Conservation (phyloP, 2,113 vertebrate species). For the Micromys minutus region DNA sequence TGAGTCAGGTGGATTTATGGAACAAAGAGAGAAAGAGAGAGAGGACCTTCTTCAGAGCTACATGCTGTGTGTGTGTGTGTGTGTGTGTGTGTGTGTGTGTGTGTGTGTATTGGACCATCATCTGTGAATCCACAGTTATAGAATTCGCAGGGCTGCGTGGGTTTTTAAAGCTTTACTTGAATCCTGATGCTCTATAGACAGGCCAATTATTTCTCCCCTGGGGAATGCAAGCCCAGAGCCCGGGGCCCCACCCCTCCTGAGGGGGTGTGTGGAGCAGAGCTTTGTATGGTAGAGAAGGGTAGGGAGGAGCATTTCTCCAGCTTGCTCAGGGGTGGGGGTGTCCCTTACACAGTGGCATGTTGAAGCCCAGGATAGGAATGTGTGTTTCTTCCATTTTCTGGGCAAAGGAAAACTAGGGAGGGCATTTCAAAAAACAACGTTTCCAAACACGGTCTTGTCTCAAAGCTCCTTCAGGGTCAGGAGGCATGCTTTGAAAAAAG, state of each 20-base stretch:
- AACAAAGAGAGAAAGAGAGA: conserved; percentile 57
- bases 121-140: conserved; percentile 68
- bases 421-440: conserved; percentile 22
- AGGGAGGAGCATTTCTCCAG: neutral
- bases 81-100: neutral
- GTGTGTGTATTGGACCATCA: conserved; percentile 54
- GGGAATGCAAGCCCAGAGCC: conserved; percentile 60
- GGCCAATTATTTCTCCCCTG: conserved; percentile 72
- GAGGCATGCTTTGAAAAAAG: neutral
- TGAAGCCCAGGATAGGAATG: neutral
- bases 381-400: neutral
- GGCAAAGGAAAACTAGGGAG: neutral
- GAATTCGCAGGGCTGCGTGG: conserved; percentile 51
- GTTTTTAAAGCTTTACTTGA: conserved; percentile 73
- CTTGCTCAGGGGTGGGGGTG: neutral
- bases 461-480: neutral
- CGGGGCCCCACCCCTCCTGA: neutral
- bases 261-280: neutral
- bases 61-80: neutral
- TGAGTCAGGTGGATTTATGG: conserved; percentile 63
- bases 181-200: conserved; percentile 71
- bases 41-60: conserved; percentile 41
- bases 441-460: conserved; percentile 19
- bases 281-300: neutral
- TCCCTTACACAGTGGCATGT: neutral